Evolutionary conservation across 2,888 invertebrate species (phyloP).

Genomic region (Aphrophora alni): DNA sequence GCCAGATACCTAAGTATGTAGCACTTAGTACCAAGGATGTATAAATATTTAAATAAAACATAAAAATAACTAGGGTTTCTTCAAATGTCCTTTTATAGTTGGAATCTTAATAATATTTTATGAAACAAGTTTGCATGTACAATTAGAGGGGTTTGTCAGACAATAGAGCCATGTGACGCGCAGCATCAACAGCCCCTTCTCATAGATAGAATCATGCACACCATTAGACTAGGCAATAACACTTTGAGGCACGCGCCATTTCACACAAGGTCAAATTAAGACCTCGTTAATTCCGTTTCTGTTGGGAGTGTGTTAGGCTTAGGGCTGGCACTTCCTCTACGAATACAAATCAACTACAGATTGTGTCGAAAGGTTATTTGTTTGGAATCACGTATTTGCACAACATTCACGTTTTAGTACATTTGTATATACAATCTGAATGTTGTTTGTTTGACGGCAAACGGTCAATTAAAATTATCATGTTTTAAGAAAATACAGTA

Average conservation of each 20-base stretch:
- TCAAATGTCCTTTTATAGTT: too few species aligned
- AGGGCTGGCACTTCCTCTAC: not conserved
- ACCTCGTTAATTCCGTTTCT: not conserved
- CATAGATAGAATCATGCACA: not conserved
- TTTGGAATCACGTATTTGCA: not conserved
- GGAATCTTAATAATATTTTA: too few species aligned
- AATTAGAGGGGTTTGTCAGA: too few species aligned
- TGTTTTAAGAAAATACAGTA: too few species aligned
- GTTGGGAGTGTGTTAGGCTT: not conserved
- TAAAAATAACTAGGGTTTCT: too few species aligned
- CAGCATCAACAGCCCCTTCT: not conserved
- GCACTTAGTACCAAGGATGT: too few species aligned
- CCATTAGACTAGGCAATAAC: not conserved
- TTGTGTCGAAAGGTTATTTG: not conserved
- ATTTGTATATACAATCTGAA: not conserved
- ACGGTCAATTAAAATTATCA: too few species aligned
- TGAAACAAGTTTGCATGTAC: too few species aligned
- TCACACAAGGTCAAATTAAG: constrained; percentile 5
- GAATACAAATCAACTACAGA: not conserved
- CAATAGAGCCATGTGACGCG: not conserved
- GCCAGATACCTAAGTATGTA: too few species aligned
- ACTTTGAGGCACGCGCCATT: not conserved
- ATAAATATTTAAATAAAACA: too few species aligned
- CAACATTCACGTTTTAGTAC: not conserved
- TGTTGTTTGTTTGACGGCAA: not conserved